Evolutionary conservation across 2,113 vertebrate genomes (phyloP), one percentile per base, ranked within the genome.

Genomic region (Tragelaphus scriptus): DNA sequence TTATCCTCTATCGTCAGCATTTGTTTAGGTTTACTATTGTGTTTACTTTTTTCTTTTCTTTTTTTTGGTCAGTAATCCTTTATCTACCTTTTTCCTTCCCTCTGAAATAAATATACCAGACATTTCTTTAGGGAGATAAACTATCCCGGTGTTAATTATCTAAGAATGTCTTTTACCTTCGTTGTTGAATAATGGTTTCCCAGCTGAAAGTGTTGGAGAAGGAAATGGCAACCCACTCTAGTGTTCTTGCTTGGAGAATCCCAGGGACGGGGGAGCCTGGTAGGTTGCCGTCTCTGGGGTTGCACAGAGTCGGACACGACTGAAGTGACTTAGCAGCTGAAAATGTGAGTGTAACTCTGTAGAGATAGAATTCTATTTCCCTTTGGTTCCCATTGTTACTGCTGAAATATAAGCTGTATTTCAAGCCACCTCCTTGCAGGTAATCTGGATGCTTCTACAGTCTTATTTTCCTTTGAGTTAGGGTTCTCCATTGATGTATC

Each of bases 391-490:
- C 32, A 0, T 4, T 0, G 14, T 19, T 13, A 2, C 28, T 12
- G 21, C 21, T 6, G 2, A 3, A 2, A 0, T 5, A 4, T 2
- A 1, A 2, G 19, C 32, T 25, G 58, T 8, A 1, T 19, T 32
- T 1, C 2, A 7, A 4, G 44, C 23, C 17, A 0, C 19, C 26
- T 75, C 32, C 68, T 9, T 17, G 10, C 12, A 2, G 65, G 40
- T 2, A 0, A 14, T 3, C 59, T 0, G 36, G 40, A 0, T 5
- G 28, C 16, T 26, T 32, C 30, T 2, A 14, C 28, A 5, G 21
- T 3, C 36, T 6, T 13, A 36, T 58, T 47, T 26, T 6, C 10
- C 55, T 65, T 58, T 3, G 10, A 11, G 55, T 7, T 14, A 7
- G 21, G 17, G 36, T 17, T 36, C 71, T 63, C 58, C 26, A 2